A percentile compares a stretch with the other conserved stretches of the same genome.
phyloP scores from a whole-genome alignment of 2,113 vertebrate genomes.

The Pomatorhinus ruficollis region DNA sequence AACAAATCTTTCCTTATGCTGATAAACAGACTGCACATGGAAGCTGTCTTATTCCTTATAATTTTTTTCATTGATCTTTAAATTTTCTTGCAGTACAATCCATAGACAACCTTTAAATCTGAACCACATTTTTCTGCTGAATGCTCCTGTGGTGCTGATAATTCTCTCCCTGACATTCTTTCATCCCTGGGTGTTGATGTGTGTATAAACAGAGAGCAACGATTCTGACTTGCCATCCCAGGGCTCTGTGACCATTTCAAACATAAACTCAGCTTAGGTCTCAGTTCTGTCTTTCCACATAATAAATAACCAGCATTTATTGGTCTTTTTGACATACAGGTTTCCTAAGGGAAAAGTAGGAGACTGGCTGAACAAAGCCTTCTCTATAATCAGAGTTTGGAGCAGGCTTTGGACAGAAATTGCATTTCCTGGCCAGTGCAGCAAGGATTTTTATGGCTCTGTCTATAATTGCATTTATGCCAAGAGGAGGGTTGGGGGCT shows the following conservation, averaged over 20 bases:
- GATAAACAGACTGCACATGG: neutral
- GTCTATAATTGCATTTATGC: neutral
- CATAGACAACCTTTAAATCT: neutral
- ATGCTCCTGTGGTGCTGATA: neutral
- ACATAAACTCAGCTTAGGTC: neutral
- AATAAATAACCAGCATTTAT: constrained; percentile 33
- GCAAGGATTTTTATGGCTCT: neutral
- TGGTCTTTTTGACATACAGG: neutral
- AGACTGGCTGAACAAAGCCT: constrained; percentile 30
- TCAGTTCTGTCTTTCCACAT: neutral
- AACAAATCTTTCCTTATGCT: neutral
- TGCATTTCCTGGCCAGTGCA: neutral
- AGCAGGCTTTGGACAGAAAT: neutral
- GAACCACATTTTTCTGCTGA: neutral
- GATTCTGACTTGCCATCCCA: neutral
- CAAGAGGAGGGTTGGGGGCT: neutral
- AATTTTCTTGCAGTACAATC: neutral
- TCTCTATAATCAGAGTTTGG: neutral
- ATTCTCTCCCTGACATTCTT: neutral
- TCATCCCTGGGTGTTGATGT: neutral
- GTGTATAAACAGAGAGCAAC: neutral
- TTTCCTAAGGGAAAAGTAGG: constrained; percentile 5
- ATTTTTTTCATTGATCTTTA: neutral
- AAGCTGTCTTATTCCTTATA: neutral
- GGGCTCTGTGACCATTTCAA: neutral